phyloP scores from a whole-genome alignment of 1,140 invertebrate genomes.

The Brachionus sp. region DNA sequence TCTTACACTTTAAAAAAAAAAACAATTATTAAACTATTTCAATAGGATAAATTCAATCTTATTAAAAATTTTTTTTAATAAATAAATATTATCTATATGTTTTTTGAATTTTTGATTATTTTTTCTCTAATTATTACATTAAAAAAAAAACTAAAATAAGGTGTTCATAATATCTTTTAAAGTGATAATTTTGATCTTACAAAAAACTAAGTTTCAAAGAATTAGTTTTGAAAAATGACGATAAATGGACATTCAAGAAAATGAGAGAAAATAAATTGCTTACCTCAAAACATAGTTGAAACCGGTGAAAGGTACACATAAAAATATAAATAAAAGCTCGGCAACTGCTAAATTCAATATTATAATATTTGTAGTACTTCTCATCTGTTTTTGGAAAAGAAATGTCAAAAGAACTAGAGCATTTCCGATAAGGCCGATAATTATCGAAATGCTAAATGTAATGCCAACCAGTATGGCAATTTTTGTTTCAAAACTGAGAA shows the following conservation, averaged over 20 bases:
- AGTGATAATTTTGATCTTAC: background rate
- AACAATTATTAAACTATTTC: no score
- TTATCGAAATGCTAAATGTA: conserved; percentile 24
- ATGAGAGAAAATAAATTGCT: background rate
- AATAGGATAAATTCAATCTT: no score
- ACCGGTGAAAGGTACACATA: conserved; percentile 77
- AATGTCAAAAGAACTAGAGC: conserved; percentile 76
- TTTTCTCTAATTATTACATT: no score
- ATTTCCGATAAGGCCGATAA: conserved; percentile 82
- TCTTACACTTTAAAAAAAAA: background rate
- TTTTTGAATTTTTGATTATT: no score
- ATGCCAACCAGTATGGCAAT: conserved; percentile 35
- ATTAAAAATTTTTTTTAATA: background rate
- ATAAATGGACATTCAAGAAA: background rate
- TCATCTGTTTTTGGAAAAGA: conserved; percentile 81
- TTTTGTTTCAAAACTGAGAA: conserved; percentile 36
- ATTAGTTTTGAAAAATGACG: background rate
- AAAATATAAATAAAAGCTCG: conserved; percentile 86
- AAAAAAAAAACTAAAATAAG: no score
- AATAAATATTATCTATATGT: no score
- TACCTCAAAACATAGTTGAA: conserved; percentile 50
- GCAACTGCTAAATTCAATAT: conserved; percentile 79
- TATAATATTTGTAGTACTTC: conserved; percentile 84
- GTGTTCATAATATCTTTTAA: background rate
- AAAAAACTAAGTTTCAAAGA: background rate